A percentile compares a stretch with the other conserved stretches of the same genome.
phyloP scores from a whole-genome alignment of 2,888 invertebrate genomes.

The Disparrhopalites patrizii region DNA sequence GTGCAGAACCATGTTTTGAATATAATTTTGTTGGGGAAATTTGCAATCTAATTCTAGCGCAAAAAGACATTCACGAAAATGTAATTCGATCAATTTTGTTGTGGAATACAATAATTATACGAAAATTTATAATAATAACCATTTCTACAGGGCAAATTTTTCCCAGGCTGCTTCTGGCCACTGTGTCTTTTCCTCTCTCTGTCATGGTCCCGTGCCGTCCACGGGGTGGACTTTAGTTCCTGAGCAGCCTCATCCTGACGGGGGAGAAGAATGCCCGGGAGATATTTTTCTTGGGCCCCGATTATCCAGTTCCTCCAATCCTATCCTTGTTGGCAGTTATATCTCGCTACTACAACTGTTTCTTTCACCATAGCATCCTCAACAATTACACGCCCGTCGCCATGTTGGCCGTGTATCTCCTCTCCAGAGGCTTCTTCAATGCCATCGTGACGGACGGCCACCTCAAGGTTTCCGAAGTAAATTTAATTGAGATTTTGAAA shows the following conservation, averaged over 20 bases:
- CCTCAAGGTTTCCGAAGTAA: too few relatives aligned
- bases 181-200: neutral
- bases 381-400: neutral
- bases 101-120: neutral
- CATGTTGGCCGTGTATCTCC: neutral
- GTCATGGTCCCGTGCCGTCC: neutral
- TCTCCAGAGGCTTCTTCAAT: neutral
- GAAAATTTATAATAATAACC: neutral
- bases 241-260: neutral
- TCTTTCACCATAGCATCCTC: neutral
- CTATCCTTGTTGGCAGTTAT: neutral
- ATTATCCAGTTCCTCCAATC: neutral
- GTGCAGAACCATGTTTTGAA: too few relatives aligned
- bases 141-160: neutral
- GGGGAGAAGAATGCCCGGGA: neutral
- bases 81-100: neutral
- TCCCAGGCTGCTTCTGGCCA: neutral
- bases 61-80: too few relatives aligned
- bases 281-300: neutral
- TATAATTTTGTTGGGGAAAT: too few relatives aligned
- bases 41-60: too few relatives aligned
- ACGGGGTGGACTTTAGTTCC: neutral
- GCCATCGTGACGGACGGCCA: neutral
- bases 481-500: too few relatives aligned
- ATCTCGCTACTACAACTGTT: neutral